phyloP scores from a whole-genome alignment of 2,888 invertebrate species.

The Cerastis rubricosa region DNA sequence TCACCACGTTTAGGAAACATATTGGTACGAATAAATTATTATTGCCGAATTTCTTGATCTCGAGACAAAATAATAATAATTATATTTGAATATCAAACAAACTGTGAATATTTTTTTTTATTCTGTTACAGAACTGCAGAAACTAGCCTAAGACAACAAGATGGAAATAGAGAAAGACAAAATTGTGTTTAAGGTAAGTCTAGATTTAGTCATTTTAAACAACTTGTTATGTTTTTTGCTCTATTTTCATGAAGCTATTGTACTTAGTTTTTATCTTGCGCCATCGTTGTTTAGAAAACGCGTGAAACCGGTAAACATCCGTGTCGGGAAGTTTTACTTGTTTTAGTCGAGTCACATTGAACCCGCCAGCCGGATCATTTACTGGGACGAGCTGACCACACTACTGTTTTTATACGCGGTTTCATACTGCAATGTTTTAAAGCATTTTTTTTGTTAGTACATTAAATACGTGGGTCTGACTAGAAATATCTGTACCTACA shows the following conservation, averaged over 20 bases:
- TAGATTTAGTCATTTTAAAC: neutral
- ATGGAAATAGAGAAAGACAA: slow-evolving; percentile 85
- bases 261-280: slow-evolving; percentile 43
- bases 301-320: slow-evolving; percentile 60
- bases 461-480: neutral
- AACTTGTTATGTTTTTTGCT: slow-evolving; percentile 23
- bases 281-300: slow-evolving; percentile 41
- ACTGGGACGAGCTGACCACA: slow-evolving; percentile 33
- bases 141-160: slow-evolving; percentile 33
- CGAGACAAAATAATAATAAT: neutral
- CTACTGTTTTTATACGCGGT: slow-evolving; percentile 33
- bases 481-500: neutral
- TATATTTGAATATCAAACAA: neutral
- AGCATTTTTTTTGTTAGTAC: neutral
- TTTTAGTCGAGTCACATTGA: slow-evolving; percentile 44
- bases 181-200: slow-evolving; percentile 87
- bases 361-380: slow-evolving; percentile 35
- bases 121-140: slow-evolving; percentile 63
- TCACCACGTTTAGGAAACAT: neutral
- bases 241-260: slow-evolving; percentile 24
- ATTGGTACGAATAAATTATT: neutral
- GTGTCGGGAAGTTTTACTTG: slow-evolving; percentile 48
- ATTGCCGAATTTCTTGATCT: neutral
- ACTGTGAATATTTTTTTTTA: neutral
- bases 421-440: slow-evolving; percentile 8